Evolutionary conservation across 2,113 vertebrate species (phyloP).

Genomic region (Callorhinus ursinus): DNA sequence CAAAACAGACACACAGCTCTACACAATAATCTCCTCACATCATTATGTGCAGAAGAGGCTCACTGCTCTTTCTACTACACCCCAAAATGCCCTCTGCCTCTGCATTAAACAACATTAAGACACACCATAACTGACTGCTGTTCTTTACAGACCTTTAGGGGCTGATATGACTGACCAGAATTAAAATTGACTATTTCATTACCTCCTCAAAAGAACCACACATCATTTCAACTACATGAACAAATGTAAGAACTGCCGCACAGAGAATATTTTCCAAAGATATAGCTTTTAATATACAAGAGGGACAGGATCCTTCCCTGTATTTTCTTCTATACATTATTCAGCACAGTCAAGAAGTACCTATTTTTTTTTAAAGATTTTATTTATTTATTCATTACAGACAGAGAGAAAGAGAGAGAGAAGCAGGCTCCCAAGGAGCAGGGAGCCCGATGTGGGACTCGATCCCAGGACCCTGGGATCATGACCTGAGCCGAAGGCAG

Average conservation of each 20-base stretch:
- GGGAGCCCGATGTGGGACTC: too few relatives aligned
- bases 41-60: not conserved
- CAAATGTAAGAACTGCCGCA: not conserved
- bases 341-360: not conserved
- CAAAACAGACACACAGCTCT: not conserved
- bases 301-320: not conserved
- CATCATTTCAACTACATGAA: not conserved
- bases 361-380: not conserved
- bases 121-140: not conserved
- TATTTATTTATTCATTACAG: too few relatives aligned
- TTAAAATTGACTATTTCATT: slow-evolving; percentile 19
- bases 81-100: not conserved
- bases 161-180: not conserved
- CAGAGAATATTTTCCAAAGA: slow-evolving; percentile 28
- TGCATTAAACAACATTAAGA: not conserved
- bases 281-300: not conserved
- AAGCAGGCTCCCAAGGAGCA: too few relatives aligned
- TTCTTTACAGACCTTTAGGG: not conserved
- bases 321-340: slow-evolving; percentile 19
- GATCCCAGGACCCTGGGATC: too few relatives aligned
- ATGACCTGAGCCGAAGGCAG: too few relatives aligned
- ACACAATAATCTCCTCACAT: not conserved
- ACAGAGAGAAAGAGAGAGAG: too few relatives aligned
- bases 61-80: not conserved
- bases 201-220: not conserved